Conservation (phyloP, 2,113 vertebrate species). For the Condylura cristata region DNA sequence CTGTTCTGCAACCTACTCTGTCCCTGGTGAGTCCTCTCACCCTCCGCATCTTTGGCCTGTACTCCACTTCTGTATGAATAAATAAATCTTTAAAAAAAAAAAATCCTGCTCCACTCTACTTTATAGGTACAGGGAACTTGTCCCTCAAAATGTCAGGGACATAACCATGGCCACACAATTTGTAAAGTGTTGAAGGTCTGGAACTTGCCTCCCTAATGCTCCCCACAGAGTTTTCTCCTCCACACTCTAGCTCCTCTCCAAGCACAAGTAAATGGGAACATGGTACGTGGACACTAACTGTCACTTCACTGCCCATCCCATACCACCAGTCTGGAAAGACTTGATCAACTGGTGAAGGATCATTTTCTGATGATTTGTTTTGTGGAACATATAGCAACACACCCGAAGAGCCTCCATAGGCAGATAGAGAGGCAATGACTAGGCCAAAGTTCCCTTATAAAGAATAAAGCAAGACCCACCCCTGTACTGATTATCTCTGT, state of each 20-base stretch:
- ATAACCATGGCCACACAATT: not conserved
- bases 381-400: slow-evolving; percentile 39
- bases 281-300: not conserved
- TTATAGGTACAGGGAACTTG: not conserved
- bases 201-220: not conserved
- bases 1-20: no score
- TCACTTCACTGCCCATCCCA: slow-evolving; percentile 35
- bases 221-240: not conserved
- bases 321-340: slow-evolving; percentile 56
- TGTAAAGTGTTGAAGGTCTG: not conserved
- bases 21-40: no score
- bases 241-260: not conserved
- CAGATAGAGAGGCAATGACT: slow-evolving; percentile 48
- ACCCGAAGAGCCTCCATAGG: not conserved
- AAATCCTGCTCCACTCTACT: not conserved
- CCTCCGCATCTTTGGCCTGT: no score
- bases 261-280: not conserved
- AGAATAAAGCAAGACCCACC: slow-evolving; percentile 16
- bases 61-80: no score
- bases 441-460: slow-evolving; percentile 41
- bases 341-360: slow-evolving; percentile 31
- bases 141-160: not conserved
- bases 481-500: slow-evolving; percentile 58
- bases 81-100: no score
- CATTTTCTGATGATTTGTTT: slow-evolving; percentile 35